These are phyloP conservation scores for Carassius carassius DNA, from an alignment of 2,113 vertebrate genomes.

Conservation along the genomic window DNA sequence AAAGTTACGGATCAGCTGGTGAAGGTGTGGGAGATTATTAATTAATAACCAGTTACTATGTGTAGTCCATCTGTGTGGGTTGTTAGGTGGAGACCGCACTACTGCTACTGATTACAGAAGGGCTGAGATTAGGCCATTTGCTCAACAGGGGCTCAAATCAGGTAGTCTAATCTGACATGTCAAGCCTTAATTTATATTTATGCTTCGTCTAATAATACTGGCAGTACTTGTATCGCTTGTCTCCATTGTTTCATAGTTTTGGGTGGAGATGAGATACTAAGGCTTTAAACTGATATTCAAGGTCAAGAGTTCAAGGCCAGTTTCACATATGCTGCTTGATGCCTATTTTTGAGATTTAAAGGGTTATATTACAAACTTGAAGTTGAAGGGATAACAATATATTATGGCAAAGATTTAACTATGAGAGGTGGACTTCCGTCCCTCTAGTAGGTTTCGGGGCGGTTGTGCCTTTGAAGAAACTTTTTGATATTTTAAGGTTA, in stretches of 20 bases:
- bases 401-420: neutral
- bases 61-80: neutral
- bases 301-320: neutral
- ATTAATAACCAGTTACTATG: conserved; percentile 9
- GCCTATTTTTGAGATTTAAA: neutral
- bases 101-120: conserved; percentile 18
- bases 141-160: neutral
- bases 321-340: neutral
- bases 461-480: no score
- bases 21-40: conserved; percentile 6
- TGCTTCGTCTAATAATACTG: conserved; percentile 7
- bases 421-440: no score
- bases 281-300: neutral
- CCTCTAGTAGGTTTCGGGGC: no score
- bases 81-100: neutral
- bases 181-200: conserved; percentile 7
- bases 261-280: conserved; percentile 16
- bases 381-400: neutral
- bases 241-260: neutral
- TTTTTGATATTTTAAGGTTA: no score
- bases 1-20: neutral
- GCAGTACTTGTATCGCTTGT: neutral
- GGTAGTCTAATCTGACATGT: neutral
- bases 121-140: neutral
- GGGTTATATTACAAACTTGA: neutral